Evolutionary conservation across 2,797 vertebrate genomes (phyloP).

Genomic region (Urophycis tenuis): DNA sequence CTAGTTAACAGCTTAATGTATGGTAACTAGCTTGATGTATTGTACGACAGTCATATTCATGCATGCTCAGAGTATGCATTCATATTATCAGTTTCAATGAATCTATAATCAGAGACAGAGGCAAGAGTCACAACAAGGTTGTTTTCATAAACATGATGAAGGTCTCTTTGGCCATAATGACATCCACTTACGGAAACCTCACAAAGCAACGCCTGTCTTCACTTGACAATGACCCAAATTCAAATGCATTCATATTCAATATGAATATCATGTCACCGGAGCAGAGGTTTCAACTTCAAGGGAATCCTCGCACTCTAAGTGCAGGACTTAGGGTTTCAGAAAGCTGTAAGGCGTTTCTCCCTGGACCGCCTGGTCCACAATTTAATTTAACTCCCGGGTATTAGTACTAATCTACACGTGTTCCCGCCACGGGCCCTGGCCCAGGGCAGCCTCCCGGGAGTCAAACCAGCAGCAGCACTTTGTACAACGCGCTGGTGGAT

Average conservation of each 20-base stretch:
- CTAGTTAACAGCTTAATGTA: background rate
- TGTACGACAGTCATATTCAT: background rate
- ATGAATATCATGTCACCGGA: background rate
- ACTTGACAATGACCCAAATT: background rate
- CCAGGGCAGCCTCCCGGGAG: background rate
- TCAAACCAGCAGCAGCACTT: background rate
- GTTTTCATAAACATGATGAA: background rate
- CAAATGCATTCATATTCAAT: background rate
- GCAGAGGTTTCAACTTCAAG: background rate
- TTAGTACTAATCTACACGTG: slow-evolving; percentile 60
- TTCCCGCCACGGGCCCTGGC: too few species aligned
- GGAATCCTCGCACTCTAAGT: background rate
- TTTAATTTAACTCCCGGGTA: slow-evolving; percentile 55
- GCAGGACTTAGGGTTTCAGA: background rate
- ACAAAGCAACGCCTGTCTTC: too few species aligned
- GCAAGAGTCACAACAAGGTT: background rate
- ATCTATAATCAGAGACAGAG: background rate
- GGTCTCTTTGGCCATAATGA: background rate
- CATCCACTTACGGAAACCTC: background rate
- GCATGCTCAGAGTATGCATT: background rate
- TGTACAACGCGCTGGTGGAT: background rate
- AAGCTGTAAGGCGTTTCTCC: background rate
- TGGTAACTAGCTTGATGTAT: background rate
- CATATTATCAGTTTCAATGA: too few species aligned
- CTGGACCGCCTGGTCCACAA: background rate